phyloP scores from a whole-genome alignment of 2,113 vertebrate genomes.

The Excalfactoria chinensis region DNA sequence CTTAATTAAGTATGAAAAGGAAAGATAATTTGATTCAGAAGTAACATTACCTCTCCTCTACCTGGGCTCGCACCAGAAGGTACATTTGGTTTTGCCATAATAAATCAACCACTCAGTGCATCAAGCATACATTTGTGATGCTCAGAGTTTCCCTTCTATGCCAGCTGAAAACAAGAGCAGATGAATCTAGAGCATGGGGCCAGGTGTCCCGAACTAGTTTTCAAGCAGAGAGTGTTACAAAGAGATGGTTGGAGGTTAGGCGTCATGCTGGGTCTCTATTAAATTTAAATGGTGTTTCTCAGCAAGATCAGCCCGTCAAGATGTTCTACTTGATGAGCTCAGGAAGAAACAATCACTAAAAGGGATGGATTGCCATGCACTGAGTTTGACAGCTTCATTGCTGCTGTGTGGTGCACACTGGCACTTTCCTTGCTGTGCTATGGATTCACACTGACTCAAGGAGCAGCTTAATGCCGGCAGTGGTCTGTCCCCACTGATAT shows the following conservation, averaged over 20 bases:
- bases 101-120: background rate
- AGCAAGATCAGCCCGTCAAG: background rate
- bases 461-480: background rate
- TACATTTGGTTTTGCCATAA: background rate
- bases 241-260: background rate
- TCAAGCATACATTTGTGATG: background rate
- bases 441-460: background rate
- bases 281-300: background rate
- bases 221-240: background rate
- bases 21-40: background rate
- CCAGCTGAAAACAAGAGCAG: background rate
- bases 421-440: background rate
- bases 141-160: accelerated
- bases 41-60: background rate
- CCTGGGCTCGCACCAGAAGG: background rate
- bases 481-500: background rate
- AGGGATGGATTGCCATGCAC: background rate
- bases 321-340: background rate
- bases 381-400: background rate
- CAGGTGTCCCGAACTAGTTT: background rate
- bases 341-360: background rate
- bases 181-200: background rate
- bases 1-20: background rate
- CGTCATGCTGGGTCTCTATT: background rate
- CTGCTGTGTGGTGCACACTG: background rate